phyloP scores from a whole-genome alignment of 37 sponge, comb jelly and placozoan species.

The Eunapius fragilis region DNA sequence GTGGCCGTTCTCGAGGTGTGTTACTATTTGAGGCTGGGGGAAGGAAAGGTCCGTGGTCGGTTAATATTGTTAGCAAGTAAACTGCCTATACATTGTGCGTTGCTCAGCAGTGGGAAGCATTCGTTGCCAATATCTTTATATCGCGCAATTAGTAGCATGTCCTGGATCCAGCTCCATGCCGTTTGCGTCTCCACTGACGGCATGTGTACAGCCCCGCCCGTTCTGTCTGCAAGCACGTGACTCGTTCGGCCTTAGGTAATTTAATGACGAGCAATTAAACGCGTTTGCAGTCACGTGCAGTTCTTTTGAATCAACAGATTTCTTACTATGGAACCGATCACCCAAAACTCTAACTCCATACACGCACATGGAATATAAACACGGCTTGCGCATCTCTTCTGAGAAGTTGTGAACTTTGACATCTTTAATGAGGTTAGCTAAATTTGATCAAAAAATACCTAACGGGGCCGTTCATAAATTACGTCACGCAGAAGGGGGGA shows the following conservation, averaged over 20 bases:
- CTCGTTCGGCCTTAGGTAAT: not conserved
- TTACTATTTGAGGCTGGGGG: not conserved
- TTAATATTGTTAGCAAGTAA: not conserved
- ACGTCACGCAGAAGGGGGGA: too few species aligned
- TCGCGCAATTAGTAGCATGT: constrained; percentile 1
- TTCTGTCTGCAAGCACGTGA: not conserved
- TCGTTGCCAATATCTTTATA: not conserved
- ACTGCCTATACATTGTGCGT: not conserved
- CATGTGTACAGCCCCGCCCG: constrained; percentile 15
- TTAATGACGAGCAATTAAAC: too few species aligned
- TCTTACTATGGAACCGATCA: too few species aligned
- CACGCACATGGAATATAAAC: too few species aligned
- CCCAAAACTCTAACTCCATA: too few species aligned
- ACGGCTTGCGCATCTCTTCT: too few species aligned
- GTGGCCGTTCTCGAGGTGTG: not conserved
- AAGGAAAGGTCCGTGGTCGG: not conserved
- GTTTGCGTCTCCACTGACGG: constrained; percentile 46
- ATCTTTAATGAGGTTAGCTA: too few species aligned
- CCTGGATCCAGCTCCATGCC: constrained; percentile 49
- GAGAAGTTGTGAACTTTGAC: too few species aligned
- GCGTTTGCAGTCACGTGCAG: too few species aligned
- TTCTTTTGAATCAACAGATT: too few species aligned
- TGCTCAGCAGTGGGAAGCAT: not conserved
- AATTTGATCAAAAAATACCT: too few species aligned
- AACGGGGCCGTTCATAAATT: too few species aligned